Evolutionary conservation across 2,797 vertebrate species (phyloP), one percentile per base, ranked within the genome.

Genomic region (Acrocephalus scirpaceus): DNA sequence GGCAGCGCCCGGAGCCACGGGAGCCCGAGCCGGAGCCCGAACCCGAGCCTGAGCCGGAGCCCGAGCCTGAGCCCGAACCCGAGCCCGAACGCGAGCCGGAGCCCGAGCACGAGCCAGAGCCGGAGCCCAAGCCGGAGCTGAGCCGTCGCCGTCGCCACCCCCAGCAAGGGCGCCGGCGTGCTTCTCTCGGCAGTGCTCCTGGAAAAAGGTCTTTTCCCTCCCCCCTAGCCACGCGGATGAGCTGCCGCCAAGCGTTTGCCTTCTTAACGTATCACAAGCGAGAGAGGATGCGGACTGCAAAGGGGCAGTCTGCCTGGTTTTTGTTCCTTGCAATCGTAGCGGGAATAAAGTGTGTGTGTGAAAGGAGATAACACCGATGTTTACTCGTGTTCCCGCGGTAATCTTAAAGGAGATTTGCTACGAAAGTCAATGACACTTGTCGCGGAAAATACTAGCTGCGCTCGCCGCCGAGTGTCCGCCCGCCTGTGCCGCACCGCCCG

Each of bases 351-450:
- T 23, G 62, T 66, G 54, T 62, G 62, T 54, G 76, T 60, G 64
- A 50, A 42, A 57, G 27, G 81, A 94, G 87, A 86, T 74, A 76
- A 51, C 65, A 69, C 26, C 42, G 57, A 36, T 80, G 86, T 71
- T 82, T 73, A 34, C 82, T 42, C 38, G 15, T 34, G 61, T 19
- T 86, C 40, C 83, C 51, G 30, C 9, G 44, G 58, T 77, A 85
- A 79, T 95, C 78, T 53, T 77, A 83, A 90, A 80, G 77, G 82
- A 88, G 88, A 67, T 72, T 83, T 77, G 79, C 84, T n/a, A 48
- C 21, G 14, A 78, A 85, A 91, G 81, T 64, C 91, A 86, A 66
- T 64, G 72, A 76, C 73, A 78, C 44, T 85, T 86, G 23, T 42
- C 27, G 14, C 27, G 26, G 60, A 92, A 76, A 50, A 79, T 3